These are phyloP conservation scores for Vimba vimba DNA, from an alignment of 2,113 vertebrate genomes.

Conservation along the genomic window DNA sequence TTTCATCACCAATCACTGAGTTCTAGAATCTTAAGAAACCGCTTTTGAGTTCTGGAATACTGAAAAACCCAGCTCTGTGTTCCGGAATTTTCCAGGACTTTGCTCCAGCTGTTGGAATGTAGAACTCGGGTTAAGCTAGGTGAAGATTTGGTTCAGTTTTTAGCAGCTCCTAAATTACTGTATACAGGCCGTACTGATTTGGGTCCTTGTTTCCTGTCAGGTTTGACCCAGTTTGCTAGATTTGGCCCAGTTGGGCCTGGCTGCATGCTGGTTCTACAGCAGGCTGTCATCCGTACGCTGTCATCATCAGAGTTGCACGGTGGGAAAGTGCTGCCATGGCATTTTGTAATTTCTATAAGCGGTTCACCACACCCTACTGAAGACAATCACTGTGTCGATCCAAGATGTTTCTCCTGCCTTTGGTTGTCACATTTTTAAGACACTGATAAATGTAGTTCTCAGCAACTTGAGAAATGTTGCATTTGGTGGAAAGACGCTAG, in stretches of 20 bases:
- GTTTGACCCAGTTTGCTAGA: slow-evolving; percentile 37
- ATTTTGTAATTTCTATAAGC: slow-evolving; percentile 40
- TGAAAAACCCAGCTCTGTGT: not conserved
- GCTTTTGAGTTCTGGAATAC: not conserved
- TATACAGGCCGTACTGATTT: slow-evolving; percentile 9
- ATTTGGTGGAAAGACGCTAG: not conserved
- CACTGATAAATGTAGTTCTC: not conserved
- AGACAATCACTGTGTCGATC: slow-evolving; percentile 13
- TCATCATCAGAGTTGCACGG: not conserved
- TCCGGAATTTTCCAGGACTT: not conserved
- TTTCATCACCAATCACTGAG: not conserved
- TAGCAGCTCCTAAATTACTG: slow-evolving; percentile 1
- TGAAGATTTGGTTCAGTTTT: not conserved
- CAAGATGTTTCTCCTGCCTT: slow-evolving; percentile 2
- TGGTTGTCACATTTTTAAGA: slow-evolving; percentile 18
- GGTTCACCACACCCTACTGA: slow-evolving; percentile 12
- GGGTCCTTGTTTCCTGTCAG: slow-evolving; percentile 36
- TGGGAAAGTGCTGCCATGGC: slow-evolving; percentile 27
- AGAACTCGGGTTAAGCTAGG: slow-evolving; percentile 7
- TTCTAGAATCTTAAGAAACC: not conserved
- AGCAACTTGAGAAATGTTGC: slow-evolving; percentile 1
- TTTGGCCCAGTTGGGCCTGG: slow-evolving; percentile 36
- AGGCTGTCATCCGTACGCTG: slow-evolving; percentile 11
- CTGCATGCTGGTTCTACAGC: slow-evolving; percentile 33
- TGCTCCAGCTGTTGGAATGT: slow-evolving; percentile 6